A percentile compares a stretch with the other conserved stretches of the same genome.
phyloP scores from a whole-genome alignment of 2,888 invertebrate genomes.

The Oscheius myriophilus region DNA sequence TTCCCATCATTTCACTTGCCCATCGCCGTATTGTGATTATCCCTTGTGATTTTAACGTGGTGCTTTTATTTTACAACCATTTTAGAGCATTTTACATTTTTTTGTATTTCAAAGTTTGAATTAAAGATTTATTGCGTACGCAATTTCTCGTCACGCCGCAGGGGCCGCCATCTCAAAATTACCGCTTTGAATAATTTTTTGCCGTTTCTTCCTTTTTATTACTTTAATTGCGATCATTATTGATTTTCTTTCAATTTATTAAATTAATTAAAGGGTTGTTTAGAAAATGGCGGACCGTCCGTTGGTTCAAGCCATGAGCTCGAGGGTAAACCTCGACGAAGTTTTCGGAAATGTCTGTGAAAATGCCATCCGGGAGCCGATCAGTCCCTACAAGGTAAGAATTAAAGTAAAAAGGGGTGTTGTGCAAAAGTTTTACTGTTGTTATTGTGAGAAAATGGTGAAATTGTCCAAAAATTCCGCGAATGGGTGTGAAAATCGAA shows the following conservation, averaged over 20 bases:
- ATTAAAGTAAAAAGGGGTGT: not conserved
- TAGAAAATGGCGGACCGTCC: conserved; percentile 11
- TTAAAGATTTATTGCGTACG: too few species aligned
- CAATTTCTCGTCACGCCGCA: too few species aligned
- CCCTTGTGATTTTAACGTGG: conserved; percentile 17
- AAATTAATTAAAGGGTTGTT: not conserved
- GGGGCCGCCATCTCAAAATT: too few species aligned
- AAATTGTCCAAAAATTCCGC: too few species aligned
- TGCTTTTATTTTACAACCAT: conserved; percentile 2
- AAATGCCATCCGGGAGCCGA: conserved; percentile 38
- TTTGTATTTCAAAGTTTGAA: too few species aligned
- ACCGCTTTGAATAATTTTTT: too few species aligned
- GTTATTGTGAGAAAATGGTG: too few species aligned
- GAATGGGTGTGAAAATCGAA: too few species aligned
- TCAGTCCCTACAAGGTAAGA: conserved; percentile 34
- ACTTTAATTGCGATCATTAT: too few species aligned
- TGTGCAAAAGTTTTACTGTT: too few species aligned
- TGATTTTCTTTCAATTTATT: not conserved
- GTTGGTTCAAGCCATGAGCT: not conserved
- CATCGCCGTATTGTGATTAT: conserved; percentile 3
- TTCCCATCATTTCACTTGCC: conserved; percentile 2
- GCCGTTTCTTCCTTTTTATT: not conserved
- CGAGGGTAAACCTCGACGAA: conserved; percentile 36
- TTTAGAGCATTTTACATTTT: too few species aligned
- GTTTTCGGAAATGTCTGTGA: conserved; percentile 37